phyloP scores from a whole-genome alignment of 2,888 invertebrate species.

The Halictus quadricinctus region DNA sequence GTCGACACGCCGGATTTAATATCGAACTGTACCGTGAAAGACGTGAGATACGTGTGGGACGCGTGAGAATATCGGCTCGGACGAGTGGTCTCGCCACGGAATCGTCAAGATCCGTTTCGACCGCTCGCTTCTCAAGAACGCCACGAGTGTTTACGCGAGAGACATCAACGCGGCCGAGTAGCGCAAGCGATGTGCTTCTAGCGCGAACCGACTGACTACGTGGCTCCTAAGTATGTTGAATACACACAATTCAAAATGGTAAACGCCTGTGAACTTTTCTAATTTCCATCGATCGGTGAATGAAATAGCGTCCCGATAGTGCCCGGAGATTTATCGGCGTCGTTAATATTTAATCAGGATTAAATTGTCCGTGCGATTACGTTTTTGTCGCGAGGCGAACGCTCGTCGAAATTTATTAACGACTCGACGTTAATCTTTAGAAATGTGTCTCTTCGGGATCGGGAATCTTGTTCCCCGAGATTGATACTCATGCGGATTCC shows the following conservation, averaged over 20 bases:
- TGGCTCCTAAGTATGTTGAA: background rate
- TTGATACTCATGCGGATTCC: background rate
- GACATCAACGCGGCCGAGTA: background rate
- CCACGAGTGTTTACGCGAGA: slow-evolving; percentile 12
- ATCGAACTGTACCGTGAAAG: background rate
- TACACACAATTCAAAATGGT: background rate
- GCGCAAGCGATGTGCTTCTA: background rate
- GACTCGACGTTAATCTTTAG: background rate
- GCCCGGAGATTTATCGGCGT: background rate
- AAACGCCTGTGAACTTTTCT: background rate
- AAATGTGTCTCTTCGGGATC: background rate
- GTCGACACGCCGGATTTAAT: slow-evolving; percentile 4
- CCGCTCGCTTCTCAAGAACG: background rate
- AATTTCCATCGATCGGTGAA: background rate
- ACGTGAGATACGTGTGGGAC: slow-evolving; percentile 6
- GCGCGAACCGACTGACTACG: background rate
- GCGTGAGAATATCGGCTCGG: slow-evolving; percentile 13
- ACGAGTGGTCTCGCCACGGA: background rate
- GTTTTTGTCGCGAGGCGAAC: background rate
- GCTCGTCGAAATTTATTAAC: background rate
- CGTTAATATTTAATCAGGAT: background rate
- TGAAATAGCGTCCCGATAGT: background rate
- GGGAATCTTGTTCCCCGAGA: background rate
- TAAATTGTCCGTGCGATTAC: background rate
- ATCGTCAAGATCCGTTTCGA: slow-evolving; percentile 1